These are phyloP conservation scores for Hippopotamyrus pictus DNA, from an alignment of 2,797 vertebrate genomes.

Conservation along the genomic window DNA sequence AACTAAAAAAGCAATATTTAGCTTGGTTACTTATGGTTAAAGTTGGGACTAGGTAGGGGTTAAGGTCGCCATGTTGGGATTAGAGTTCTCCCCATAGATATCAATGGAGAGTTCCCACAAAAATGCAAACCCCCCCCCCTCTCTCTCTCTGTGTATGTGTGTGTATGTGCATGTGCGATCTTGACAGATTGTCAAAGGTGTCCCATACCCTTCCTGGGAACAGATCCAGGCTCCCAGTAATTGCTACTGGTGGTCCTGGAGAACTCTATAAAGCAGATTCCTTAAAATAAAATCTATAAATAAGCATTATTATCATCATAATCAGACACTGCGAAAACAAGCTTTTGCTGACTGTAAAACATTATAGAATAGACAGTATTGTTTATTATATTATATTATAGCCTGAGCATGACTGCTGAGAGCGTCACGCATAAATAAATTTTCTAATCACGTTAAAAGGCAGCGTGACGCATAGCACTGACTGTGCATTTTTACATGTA, in stretches of 20 bases:
- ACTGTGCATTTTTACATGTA: not conserved
- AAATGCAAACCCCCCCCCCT: not conserved
- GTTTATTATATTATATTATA: not conserved
- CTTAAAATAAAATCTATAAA: constrained; percentile 3
- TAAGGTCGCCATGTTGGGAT: not conserved
- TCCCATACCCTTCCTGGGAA: not conserved
- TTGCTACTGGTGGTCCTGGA: not conserved
- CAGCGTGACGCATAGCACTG: not conserved
- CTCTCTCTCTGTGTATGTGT: not conserved
- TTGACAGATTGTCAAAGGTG: not conserved
- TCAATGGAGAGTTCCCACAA: not conserved
- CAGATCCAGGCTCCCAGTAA: not conserved
- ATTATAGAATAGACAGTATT: not conserved
- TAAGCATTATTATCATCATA: not conserved
- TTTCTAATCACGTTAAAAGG: not conserved
- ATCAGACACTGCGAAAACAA: not conserved
- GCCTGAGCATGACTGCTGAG: not conserved
- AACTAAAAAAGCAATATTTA: not conserved
- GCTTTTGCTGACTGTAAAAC: not conserved
- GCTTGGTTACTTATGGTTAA: not conserved
- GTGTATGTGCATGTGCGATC: not conserved
- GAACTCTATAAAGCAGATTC: not conserved
- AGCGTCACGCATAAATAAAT: not conserved
- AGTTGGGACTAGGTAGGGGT: not conserved
- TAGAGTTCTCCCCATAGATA: not conserved